Evolutionary conservation across 1,140 invertebrate genomes (phyloP).

Genomic region (Pachypsylla venusta): DNA sequence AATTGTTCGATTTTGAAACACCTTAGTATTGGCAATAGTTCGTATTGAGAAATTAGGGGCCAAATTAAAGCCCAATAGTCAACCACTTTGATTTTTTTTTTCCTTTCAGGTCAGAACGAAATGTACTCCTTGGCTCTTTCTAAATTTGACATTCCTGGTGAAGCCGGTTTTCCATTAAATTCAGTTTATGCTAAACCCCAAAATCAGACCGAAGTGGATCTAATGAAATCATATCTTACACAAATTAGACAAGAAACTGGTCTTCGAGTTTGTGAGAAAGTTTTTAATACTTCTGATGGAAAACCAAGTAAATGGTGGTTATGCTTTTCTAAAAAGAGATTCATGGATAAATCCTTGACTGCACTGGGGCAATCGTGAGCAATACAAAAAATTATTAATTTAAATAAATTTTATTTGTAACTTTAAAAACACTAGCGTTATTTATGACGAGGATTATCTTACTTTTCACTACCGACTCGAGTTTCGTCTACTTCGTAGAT

Average conservation of each 20-base stretch:
- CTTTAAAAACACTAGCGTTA: too few relatives aligned
- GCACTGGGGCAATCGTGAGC: constrained; percentile 49
- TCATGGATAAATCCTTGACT: constrained; percentile 97
- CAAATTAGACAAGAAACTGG: constrained; percentile 94
- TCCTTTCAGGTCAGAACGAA: constrained; percentile 45
- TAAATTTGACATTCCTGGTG: constrained; percentile 94
- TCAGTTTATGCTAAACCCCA: constrained; percentile 86
- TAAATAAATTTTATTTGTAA: too few relatives aligned
- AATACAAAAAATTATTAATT: too few relatives aligned
- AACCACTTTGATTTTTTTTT: too few relatives aligned
- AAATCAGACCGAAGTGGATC: constrained; percentile 61
- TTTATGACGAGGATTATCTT: too few relatives aligned
- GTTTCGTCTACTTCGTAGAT: too few relatives aligned
- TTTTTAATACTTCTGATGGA: constrained; percentile 75
- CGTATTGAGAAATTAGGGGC: too few relatives aligned
- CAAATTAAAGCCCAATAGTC: too few relatives aligned
- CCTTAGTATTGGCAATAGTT: too few relatives aligned
- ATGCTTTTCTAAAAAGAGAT: constrained; percentile 97
- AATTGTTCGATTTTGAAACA: too few relatives aligned
- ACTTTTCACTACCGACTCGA: too few relatives aligned
- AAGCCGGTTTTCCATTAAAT: constrained; percentile 90
- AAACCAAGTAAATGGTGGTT: constrained; percentile 99
- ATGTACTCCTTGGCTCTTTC: constrained; percentile 91
- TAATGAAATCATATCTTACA: constrained; percentile 82
- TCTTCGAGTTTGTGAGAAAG: constrained; percentile 74